Evolutionary conservation across 2,888 invertebrate species (phyloP).

Genomic region (Cactoblastis cactorum): DNA sequence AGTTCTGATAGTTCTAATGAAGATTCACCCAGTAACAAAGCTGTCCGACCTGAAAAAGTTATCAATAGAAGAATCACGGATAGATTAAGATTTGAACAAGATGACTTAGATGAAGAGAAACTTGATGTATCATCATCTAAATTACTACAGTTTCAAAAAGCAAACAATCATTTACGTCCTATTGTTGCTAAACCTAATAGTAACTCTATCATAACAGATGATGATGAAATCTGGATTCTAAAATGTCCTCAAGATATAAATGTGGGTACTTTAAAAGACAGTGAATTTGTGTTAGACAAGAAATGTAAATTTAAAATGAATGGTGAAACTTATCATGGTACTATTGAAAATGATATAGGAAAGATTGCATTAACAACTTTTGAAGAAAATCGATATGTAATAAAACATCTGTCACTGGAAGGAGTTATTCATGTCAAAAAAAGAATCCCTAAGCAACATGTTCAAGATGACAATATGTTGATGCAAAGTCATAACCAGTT

Average conservation of each 20-base stretch:
- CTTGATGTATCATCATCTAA: conserved; percentile 24
- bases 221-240: conserved; percentile 59
- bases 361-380: conserved; percentile 33
- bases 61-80: background rate
- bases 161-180: conserved; percentile 34
- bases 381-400: conserved; percentile 27
- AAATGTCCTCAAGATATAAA: conserved; percentile 50
- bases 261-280: conserved; percentile 34
- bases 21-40: background rate
- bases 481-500: conserved; percentile 43
- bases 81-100: conserved; percentile 23
- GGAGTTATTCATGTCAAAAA: conserved; percentile 46
- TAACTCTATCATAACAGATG: conserved; percentile 30
- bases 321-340: conserved; percentile 48
- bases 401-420: conserved; percentile 36
- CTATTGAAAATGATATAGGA: conserved; percentile 28
- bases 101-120: conserved; percentile 29
- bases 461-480: conserved; percentile 38
- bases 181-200: conserved; percentile 21
- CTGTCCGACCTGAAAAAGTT: background rate
- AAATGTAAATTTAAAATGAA: conserved; percentile 56
- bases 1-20: background rate
- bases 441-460: conserved; percentile 54
- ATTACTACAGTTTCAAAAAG: conserved; percentile 38
- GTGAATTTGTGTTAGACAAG: conserved; percentile 36